A percentile compares a stretch with the other conserved stretches of the same genome.
phyloP scores from a whole-genome alignment of 2,888 invertebrate species.

The Hemaris fuciformis region DNA sequence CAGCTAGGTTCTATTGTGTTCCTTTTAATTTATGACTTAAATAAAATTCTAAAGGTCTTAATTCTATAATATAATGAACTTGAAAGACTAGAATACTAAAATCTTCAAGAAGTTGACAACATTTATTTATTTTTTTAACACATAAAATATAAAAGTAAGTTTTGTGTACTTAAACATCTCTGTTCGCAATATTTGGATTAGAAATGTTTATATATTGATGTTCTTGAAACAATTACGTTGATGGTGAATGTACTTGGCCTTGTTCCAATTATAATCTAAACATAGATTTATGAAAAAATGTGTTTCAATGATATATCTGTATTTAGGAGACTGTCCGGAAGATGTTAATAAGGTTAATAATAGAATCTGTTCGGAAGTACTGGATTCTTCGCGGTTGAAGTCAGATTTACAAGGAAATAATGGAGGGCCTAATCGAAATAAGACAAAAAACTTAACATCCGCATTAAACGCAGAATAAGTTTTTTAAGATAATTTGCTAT shows the following conservation, averaged over 20 bases:
- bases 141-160: too few species aligned
- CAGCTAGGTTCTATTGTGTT: not conserved
- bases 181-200: too few species aligned
- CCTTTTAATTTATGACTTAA: not conserved
- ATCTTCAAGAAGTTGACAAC: too few species aligned
- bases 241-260: not conserved
- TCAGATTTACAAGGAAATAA: not conserved
- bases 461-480: not conserved
- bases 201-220: not conserved
- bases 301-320: not conserved
- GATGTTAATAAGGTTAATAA: not conserved
- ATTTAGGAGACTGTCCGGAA: not conserved
- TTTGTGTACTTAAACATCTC: too few species aligned
- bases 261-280: not conserved
- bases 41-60: not conserved
- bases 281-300: too few species aligned
- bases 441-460: not conserved
- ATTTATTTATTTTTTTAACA: too few species aligned
- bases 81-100: not conserved
- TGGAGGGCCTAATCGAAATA: not conserved
- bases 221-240: not conserved
- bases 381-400: not conserved
- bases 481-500: not conserved
- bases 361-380: not conserved
- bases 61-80: not conserved